Conservation (phyloP, 2,113 vertebrate genomes). For the human region GRCh38 chr11:104004501-104005000, state of each 20-base stretch:
- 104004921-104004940: too few species aligned
- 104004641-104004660: not conserved
- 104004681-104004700: not conserved
- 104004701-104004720: not conserved
- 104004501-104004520: too few species aligned
- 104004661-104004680: not conserved
- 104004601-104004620: not conserved
- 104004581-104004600: not conserved
- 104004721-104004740: not conserved
- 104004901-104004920: too few species aligned
- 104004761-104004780: not conserved
- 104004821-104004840: not conserved
- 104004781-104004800: not conserved
- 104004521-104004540: not conserved
- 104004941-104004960: too few species aligned
- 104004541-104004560: not conserved
- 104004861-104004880: too few species aligned
- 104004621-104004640: not conserved
- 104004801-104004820: not conserved
- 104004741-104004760: not conserved
- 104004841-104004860: not conserved
- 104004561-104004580: not conserved
- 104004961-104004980: too few species aligned
- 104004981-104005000: too few species aligned
- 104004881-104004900: too few species aligned